Evolutionary conservation across 2,113 vertebrate species (phyloP), one percentile per base, ranked within the genome.

Genomic region (Argyrosomus japonicus): DNA sequence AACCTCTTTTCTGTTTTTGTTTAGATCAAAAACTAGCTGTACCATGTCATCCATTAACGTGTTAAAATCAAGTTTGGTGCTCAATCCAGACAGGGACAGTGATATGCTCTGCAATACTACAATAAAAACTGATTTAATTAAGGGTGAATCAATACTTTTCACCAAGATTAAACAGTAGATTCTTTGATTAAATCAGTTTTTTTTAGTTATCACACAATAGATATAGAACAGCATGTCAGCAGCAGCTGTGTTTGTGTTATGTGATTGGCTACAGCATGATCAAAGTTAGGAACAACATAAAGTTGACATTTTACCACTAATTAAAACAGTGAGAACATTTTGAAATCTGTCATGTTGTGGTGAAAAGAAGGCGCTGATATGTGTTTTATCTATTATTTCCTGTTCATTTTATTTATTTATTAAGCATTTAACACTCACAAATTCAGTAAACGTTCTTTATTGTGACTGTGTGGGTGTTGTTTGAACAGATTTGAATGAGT

Each of bases 11-110:
- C 6, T 1, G 4, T 56, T 68, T 73, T 58, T 29, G n/a, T 69
- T 54, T 7, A n/a, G 19, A 62, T 47, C 51, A 43, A 79, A 76
- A 51, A 32, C 1, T 32, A 36, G 43, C 62, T 51, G 21, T 29
- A 61, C 53, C 29, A 53, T 67, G 72, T 68, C 6, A 72, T 58
- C 40, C 1, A 18, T 23, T 56, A 43, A 61, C 56, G 60, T 65
- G 36, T 36, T 47, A 67, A 54, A 63, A 12, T 4, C 15, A 45
- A 77, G 10, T 65, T 58, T 17, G 8, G 19, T 11, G 25, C 25
- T 62, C 2, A 19, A 45, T 69, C 12, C 17, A 65, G 25, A 72
- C n/a, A 4, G 32, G 10, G 32, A 45, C 17, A 23, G 53, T 27
- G 45, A 43, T 29, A 13, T 64, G 23, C 15, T 60, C 25, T 11